phyloP scores from a whole-genome alignment of 2,113 vertebrate genomes.

The Neodontobutis hainanensis region DNA sequence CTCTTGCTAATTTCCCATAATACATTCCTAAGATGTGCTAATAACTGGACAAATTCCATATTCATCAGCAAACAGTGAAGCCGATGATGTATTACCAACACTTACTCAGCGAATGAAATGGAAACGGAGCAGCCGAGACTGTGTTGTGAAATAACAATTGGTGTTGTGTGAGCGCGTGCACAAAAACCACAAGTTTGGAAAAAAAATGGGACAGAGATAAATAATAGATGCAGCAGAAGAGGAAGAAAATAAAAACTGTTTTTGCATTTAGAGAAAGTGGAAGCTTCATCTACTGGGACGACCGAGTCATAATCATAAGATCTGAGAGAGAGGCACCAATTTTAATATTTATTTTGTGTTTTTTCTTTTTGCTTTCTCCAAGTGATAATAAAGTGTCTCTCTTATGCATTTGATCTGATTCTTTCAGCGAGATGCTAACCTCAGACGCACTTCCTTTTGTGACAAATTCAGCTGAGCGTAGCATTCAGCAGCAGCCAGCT shows the following conservation, averaged over 20 bases:
- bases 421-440: slow-evolving; percentile 6
- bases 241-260: neutral
- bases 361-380: neutral
- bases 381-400: slow-evolving; percentile 23
- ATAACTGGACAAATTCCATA: slow-evolving; percentile 64
- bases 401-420: slow-evolving; percentile 30
- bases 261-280: slow-evolving; percentile 38
- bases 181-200: slow-evolving; percentile 29
- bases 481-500: slow-evolving; percentile 12
- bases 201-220: slow-evolving; percentile 48
- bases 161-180: slow-evolving; percentile 37
- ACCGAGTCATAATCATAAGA: slow-evolving; percentile 49
- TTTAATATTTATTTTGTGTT: slow-evolving; percentile 38
- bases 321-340: slow-evolving; percentile 22
- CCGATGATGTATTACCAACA: slow-evolving; percentile 56
- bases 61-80: slow-evolving; percentile 60
- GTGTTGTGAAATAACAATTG: slow-evolving; percentile 18
- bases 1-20: slow-evolving; percentile 57
- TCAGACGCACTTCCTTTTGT: neutral
- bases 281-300: slow-evolving; percentile 35
- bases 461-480: slow-evolving; percentile 18
- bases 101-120: slow-evolving; percentile 71
- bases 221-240: slow-evolving; percentile 57
- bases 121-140: slow-evolving; percentile 44
- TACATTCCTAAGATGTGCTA: slow-evolving; percentile 66